Evolutionary conservation across 2,113 vertebrate species (phyloP).

Genomic region (Ornithorhynchus anatinus): DNA sequence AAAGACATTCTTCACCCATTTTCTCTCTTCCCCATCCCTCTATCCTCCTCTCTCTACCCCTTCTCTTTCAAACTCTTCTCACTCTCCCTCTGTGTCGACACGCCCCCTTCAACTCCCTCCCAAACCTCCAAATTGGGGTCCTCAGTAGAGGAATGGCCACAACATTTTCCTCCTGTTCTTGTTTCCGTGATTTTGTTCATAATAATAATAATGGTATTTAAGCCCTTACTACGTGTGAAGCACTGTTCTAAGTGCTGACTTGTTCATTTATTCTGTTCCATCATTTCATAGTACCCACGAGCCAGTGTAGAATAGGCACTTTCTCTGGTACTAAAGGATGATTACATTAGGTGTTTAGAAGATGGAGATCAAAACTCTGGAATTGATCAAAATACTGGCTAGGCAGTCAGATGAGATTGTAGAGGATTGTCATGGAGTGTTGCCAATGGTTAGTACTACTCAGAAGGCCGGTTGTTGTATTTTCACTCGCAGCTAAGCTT

Average conservation of each 20-base stretch:
- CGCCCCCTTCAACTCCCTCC: background rate
- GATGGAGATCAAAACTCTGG: background rate
- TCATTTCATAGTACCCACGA: background rate
- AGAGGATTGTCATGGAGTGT: background rate
- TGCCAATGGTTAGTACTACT: background rate
- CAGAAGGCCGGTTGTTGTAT: background rate
- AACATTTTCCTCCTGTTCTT: no score
- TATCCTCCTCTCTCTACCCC: no score
- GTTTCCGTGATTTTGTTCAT: no score
- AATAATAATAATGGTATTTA: no score
- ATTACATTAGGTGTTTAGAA: background rate
- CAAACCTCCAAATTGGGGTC: background rate
- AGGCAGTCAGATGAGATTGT: background rate
- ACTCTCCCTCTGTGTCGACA: background rate
- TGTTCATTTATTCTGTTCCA: background rate
- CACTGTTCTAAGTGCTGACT: no score
- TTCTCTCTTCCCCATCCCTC: no score
- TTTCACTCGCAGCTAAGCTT: slow-evolving; percentile 22
- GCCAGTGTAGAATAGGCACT: background rate
- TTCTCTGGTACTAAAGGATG: background rate
- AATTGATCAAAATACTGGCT: background rate
- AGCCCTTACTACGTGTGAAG: no score
- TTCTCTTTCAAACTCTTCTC: background rate
- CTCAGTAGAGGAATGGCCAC: background rate
- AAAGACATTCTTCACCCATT: background rate